A percentile compares a stretch with the other conserved stretches of the same genome.
phyloP scores from a whole-genome alignment of 2,888 invertebrate species.

The Desoria tigrina region DNA sequence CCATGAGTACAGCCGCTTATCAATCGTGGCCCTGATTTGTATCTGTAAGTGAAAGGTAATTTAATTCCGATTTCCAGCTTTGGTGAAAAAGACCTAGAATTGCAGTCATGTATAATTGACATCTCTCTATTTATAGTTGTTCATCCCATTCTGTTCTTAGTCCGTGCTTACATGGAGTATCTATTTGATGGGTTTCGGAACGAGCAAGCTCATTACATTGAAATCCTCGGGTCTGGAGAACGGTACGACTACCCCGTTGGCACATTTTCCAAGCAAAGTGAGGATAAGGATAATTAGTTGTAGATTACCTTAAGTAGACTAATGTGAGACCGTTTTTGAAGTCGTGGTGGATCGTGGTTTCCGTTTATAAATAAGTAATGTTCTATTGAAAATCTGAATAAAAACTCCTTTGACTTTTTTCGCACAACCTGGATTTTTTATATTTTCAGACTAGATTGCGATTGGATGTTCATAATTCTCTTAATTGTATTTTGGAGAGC shows the following conservation, averaged over 20 bases:
- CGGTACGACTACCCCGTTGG: conserved; percentile 22
- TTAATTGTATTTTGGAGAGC: no score
- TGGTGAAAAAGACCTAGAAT: not conserved
- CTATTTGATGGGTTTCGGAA: conserved; percentile 28
- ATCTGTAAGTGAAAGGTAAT: conserved; percentile 26
- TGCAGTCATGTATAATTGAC: not conserved
- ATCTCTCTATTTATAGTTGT: conserved; percentile 28
- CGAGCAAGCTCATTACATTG: conserved; percentile 28
- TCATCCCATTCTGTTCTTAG: conserved; percentile 29
- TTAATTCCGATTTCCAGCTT: no score
- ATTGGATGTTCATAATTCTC: no score
- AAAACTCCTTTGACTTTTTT: no score
- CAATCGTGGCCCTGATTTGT: conserved; percentile 26
- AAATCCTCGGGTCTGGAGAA: conserved; percentile 6
- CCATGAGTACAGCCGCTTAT: conserved; percentile 27
- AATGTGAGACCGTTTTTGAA: not conserved
- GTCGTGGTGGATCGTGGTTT: no score
- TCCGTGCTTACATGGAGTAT: conserved; percentile 31
- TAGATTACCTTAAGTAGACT: not conserved
- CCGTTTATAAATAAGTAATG: no score
- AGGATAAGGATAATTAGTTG: not conserved
- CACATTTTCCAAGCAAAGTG: not conserved
- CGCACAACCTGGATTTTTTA: no score
- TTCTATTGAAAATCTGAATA: no score
- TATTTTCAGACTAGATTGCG: no score